A percentile compares a stretch with the other conserved stretches of the same genome.
phyloP scores from a whole-genome alignment of 2,113 vertebrate species.

The Mugil cephalus region DNA sequence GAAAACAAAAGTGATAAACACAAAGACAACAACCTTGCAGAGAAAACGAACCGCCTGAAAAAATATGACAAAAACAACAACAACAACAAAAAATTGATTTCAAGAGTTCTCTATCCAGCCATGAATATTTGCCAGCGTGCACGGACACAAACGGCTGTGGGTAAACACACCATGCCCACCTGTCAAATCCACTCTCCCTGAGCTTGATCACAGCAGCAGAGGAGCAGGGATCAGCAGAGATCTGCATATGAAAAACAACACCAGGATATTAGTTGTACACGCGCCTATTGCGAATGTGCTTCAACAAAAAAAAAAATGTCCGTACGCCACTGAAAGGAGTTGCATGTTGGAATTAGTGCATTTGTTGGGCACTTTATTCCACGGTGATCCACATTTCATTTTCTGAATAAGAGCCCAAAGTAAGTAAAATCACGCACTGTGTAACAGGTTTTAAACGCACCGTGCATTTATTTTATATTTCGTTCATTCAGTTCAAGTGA shows the following conservation, averaged over 20 bases:
- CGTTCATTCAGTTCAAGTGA: too few relatives aligned
- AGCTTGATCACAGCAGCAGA: slow-evolving; percentile 17
- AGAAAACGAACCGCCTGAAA: slow-evolving; percentile 9
- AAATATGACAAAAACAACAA: background rate
- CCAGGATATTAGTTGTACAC: background rate
- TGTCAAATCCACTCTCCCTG: slow-evolving; percentile 23
- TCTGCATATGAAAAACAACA: slow-evolving; percentile 20
- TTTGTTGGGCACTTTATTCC: too few relatives aligned
- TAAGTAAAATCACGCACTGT: too few relatives aligned
- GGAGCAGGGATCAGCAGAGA: slow-evolving; percentile 17
- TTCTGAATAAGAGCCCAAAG: too few relatives aligned
- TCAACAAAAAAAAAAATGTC: too few relatives aligned
- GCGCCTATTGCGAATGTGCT: background rate
- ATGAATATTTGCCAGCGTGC: too few relatives aligned
- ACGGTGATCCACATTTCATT: too few relatives aligned
- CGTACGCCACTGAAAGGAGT: too few relatives aligned
- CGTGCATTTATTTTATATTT: too few relatives aligned
- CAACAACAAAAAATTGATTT: background rate
- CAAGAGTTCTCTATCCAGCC: too few relatives aligned
- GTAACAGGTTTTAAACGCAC: too few relatives aligned
- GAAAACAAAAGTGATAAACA: slow-evolving; percentile 16
- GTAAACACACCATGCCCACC: slow-evolving; percentile 32
- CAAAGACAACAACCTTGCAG: slow-evolving; percentile 12
- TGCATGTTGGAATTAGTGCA: too few relatives aligned
- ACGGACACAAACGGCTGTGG: background rate